Base-by-base conservation (phyloP, 2,113 vertebrate species). In the Macquaria ambigua region DNA sequence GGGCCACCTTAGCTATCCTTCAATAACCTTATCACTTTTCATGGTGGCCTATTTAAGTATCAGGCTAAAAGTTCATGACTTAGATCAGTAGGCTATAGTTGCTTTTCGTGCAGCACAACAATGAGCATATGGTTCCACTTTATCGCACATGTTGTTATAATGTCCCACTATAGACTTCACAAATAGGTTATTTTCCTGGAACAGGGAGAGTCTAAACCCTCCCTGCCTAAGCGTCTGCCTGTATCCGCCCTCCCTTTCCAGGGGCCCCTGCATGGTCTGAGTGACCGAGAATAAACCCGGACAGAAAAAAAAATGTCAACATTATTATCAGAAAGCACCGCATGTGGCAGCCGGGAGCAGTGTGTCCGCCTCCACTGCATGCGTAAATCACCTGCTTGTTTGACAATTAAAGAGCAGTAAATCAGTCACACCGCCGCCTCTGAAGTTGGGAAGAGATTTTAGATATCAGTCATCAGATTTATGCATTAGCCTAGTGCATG, bases 271-370 rank as follows among this genome's bases (percentile, higher is more conserved):
- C 56, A 7, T 68, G 21, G 48, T 69, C 80, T 9, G 21, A 72
- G 77, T 95, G 95, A 95, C 95, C 93, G 90, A 89, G 74, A 96
- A 92, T 95, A 94, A 90, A 95, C 93, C 91, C 92, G 4, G 56
- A 46, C 84, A 77, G 21, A 25, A 50, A n/a, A 21, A 76, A 21
- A 76, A 79, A 83, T 92, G 94, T 94, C 92, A 93, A 92, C 92
- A 93, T 87, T 85, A 75, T 87, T 70, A 84, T 88, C 70, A 81
- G 61, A 72, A 66, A 81, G 58, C 64, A 79, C 82, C 84, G 68
- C 91, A 62, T 68, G 91, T 83, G 87, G 89, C 91, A 91, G 84
- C 34, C 20, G 56, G 63, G 88, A 93, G 92, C 86, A 71, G 48
- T 10, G 31, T 70, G 81, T 77, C 83, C 81, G 74, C 83, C 80